Base-by-base conservation (phyloP, 2,888 invertebrate genomes). In the Sphaerophoria taeniata region DNA sequence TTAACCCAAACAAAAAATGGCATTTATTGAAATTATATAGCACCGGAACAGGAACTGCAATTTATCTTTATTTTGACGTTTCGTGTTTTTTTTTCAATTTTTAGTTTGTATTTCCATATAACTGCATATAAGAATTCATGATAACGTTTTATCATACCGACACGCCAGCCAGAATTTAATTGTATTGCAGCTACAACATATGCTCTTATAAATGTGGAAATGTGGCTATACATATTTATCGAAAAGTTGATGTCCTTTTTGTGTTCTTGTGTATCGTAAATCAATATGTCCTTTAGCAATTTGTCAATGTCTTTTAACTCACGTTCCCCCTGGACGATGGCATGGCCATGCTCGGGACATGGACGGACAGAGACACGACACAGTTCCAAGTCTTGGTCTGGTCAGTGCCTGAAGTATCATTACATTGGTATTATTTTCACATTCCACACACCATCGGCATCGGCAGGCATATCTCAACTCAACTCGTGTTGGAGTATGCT, bases 391-490 rank as follows among this genome's bases (percentile, higher is more conserved):
- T 47, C 31, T 73, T 7, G 6, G 67, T 5, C 51, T 49, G 9
- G 34, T 9, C 36, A 12, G 33, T 61, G 49, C 56, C 67, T 51
- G 33, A 12, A 33, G 39, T 58, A 72, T 65, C 58, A 79, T 63
- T 81, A 70, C 61, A 61, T 55, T 61, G 55, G 72, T 77, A 77
- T 77, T 51, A 77, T 77, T 77, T 72, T 47, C 87, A 49, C 71
- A 61, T 77, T 72, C 45, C 87, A 55, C 67, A 43, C 67, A 43
- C 81, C 71, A 81, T 69, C 47, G 67, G 55, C 71, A 81, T 69
- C 47, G 67, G 55, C 76, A 72, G 67, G 55, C 76, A 72, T 82
- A 77, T 82, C 71, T 72, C 77, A 24, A 24, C 24, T 24, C 24
- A 24, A 24, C 24, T 24, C 2, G 24, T 24, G 24, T 60, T 76